phyloP scores from a whole-genome alignment of 37 sponge, comb jelly and placozoan genomes.

The Oopsacas minuta region DNA sequence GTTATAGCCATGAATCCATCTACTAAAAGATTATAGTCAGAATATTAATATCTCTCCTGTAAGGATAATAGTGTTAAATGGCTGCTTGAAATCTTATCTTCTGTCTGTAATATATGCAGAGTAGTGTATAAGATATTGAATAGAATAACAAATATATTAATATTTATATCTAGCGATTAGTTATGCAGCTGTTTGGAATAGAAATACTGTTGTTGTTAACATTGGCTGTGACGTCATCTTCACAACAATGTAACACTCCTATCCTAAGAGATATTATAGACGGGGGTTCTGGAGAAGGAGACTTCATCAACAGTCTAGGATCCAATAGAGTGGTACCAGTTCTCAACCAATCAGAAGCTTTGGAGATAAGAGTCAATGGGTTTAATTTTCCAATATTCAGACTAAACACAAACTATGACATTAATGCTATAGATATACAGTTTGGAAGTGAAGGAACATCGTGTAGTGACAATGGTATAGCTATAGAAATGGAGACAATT shows the following conservation, averaged over 20 bases:
- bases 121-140: too few species aligned
- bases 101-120: too few species aligned
- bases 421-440: conserved; percentile 5
- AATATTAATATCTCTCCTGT: too few species aligned
- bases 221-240: not conserved
- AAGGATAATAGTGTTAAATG: too few species aligned
- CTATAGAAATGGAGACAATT: not conserved
- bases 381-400: not conserved
- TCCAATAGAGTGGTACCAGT: not conserved
- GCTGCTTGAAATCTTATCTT: too few species aligned
- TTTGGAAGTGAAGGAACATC: not conserved
- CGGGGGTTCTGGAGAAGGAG: not conserved
- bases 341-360: not conserved
- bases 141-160: too few species aligned
- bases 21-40: too few species aligned
- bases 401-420: not conserved
- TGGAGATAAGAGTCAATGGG: not conserved
- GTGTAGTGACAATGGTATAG: not conserved
- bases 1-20: too few species aligned
- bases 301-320: not conserved
- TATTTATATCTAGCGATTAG: too few species aligned
- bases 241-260: not conserved
- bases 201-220: not conserved
- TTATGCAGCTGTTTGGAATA: too few species aligned
- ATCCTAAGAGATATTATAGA: not conserved